These are phyloP conservation scores for Baryphthengus martii DNA, from an alignment of 2,113 vertebrate species.

Conservation along the genomic window DNA sequence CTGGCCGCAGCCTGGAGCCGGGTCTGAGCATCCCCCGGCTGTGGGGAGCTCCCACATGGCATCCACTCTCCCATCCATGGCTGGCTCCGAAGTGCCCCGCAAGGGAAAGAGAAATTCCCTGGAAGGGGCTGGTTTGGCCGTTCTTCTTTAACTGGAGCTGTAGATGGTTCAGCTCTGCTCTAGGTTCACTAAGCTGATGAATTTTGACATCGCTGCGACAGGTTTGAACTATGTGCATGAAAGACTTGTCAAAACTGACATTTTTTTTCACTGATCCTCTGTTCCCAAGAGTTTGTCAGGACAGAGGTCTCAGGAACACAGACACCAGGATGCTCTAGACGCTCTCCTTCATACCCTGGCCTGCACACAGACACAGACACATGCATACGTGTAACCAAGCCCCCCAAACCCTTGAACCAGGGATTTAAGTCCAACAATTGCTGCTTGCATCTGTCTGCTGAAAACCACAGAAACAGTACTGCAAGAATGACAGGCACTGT, in stretches of 20 bases:
- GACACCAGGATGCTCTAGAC: background rate
- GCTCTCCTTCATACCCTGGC: background rate
- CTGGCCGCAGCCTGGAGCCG: background rate
- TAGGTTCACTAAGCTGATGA: background rate
- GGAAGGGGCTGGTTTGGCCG: background rate
- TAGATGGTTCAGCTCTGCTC: background rate
- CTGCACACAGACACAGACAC: background rate
- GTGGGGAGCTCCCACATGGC: fast-evolving
- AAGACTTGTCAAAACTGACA: background rate
- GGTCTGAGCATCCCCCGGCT: background rate
- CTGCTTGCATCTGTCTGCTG: background rate
- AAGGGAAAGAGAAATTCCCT: background rate
- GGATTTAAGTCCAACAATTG: background rate
- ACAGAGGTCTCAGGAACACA: background rate
- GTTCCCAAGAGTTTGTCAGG: background rate
- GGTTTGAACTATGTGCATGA: background rate
- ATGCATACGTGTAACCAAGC: background rate
- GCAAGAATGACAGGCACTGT: background rate
- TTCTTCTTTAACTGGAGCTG: background rate
- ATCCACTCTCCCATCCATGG: fast-evolving
- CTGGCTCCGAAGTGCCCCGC: background rate
- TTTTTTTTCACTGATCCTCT: background rate
- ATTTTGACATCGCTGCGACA: background rate
- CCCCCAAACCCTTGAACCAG: background rate
- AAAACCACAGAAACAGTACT: background rate